A percentile compares a stretch with the other conserved stretches of the same genome.
Conservation (phyloP, 2,888 invertebrate genomes). For the Eristalinus aeneus region DNA sequence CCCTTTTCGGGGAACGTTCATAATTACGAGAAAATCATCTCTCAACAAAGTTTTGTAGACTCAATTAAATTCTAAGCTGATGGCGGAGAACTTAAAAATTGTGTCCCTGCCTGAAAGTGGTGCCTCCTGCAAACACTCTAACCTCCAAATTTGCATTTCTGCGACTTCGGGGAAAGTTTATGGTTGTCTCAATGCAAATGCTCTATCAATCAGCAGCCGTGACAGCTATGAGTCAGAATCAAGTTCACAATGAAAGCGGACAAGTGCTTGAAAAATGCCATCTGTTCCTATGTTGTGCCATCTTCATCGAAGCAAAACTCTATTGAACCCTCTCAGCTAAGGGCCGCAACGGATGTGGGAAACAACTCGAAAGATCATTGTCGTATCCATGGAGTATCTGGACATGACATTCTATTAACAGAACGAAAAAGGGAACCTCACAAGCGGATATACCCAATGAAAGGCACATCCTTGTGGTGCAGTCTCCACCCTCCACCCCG, state of each 20-base stretch:
- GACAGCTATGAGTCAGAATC: background rate
- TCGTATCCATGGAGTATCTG: slow-evolving; percentile 12
- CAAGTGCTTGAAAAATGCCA: background rate
- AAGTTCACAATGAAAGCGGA: background rate
- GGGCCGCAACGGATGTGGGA: background rate
- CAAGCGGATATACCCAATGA: background rate
- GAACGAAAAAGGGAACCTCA: background rate
- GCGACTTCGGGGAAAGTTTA: too few species aligned
- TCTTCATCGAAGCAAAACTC: background rate
- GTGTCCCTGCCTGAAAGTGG: background rate
- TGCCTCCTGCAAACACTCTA: too few species aligned
- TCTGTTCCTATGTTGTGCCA: background rate
- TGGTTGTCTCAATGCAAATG: too few species aligned
- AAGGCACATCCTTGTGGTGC: background rate
- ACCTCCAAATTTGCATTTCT: too few species aligned
- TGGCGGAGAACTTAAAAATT: background rate
- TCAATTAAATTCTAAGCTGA: background rate
- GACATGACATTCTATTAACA: background rate
- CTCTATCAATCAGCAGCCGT: background rate
- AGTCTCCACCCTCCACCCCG: background rate
- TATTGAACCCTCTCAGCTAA: background rate
- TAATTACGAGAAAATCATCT: background rate
- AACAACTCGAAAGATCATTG: slow-evolving; percentile 11
- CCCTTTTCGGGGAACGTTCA: background rate
- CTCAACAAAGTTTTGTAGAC: background rate